Base-by-base conservation (phyloP, 1,140 invertebrate species). In the Drosophila sechellia region DNA sequence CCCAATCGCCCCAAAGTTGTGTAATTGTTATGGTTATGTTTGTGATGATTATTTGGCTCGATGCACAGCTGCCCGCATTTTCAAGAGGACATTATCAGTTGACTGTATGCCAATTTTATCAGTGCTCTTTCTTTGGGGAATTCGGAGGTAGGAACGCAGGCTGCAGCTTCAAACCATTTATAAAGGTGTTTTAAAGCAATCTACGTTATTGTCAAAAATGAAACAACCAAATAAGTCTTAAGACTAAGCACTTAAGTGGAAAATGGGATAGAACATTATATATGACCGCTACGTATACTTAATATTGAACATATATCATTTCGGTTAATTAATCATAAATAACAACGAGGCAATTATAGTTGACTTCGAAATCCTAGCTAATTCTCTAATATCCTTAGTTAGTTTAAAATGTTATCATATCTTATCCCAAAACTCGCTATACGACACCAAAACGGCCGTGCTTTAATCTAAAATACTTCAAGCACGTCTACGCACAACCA, bases 21-120 rank as follows among this genome's bases (percentile, higher is more conserved):
- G 68, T 90, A 91, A 91, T 90, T 91, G 87, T 91, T 85, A 90
- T 87, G 75, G 89, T 89, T 90, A 90, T 90, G 80, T 75, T 84
- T 79, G 77, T 74, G 83, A 90, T 90, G 89, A 90, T 90, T 90
- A 91, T 84, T 90, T 90, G 87, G 83, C 80, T 90, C 79, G 80
- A 61, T 90, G 87, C 87, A 79, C 83, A 87, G 87, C 81, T 90
- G 79, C 71, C 65, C 77, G 66, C 73, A 76, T 72, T 80, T 73
- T 20, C 34, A 34, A 43, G 40, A 50, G 31, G 50, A n/a, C 63
- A 59, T 73, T 73, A 57, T 57, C 52, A 35, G 50, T 31, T 40
- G 34, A 20, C 40, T 43, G 40, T 15, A 10, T 3, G 17, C 40
- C 58, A 49, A 6, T 49, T 49, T 31, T 49, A 49, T 34, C 42